Evolutionary conservation across 2,797 vertebrate genomes (phyloP).

Genomic region (Lagodon rhomboides): DNA sequence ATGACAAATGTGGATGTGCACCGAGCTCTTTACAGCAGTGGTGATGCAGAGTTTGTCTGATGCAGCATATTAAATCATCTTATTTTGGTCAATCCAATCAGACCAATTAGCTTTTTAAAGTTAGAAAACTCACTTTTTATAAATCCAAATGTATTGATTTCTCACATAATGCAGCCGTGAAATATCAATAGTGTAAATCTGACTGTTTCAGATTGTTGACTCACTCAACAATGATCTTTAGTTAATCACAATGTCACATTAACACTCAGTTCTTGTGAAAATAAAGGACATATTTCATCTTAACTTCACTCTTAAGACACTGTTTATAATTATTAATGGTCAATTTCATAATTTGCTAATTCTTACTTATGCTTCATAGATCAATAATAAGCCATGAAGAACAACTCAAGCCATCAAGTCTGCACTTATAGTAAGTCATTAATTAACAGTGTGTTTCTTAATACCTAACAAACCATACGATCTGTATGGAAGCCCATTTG

Average conservation of each 20-base stretch:
- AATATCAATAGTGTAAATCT: not conserved
- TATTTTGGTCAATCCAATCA: not conserved
- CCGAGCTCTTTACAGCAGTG: not conserved
- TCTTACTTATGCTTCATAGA: not conserved
- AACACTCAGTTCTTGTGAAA: not conserved
- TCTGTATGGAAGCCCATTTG: too few species aligned
- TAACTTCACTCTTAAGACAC: not conserved
- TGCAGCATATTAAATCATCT: not conserved
- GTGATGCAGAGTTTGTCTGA: not conserved
- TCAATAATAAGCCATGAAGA: constrained; percentile 11
- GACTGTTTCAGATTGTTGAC: not conserved
- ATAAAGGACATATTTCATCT: not conserved
- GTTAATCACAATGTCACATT: too few species aligned
- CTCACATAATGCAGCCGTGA: not conserved
- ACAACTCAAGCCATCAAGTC: not conserved
- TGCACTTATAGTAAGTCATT: constrained; percentile 14
- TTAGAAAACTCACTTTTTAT: not conserved
- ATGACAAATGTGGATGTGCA: constrained; percentile 1
- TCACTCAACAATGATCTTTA: too few species aligned
- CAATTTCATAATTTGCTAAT: not conserved
- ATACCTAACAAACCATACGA: not conserved
- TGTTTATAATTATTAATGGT: not conserved
- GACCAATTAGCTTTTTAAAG: not conserved
- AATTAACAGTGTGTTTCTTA: not conserved
- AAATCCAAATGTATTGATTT: not conserved